These are phyloP conservation scores for Rhea pennata DNA, from an alignment of 2,113 vertebrate species.

Conservation along the genomic window DNA sequence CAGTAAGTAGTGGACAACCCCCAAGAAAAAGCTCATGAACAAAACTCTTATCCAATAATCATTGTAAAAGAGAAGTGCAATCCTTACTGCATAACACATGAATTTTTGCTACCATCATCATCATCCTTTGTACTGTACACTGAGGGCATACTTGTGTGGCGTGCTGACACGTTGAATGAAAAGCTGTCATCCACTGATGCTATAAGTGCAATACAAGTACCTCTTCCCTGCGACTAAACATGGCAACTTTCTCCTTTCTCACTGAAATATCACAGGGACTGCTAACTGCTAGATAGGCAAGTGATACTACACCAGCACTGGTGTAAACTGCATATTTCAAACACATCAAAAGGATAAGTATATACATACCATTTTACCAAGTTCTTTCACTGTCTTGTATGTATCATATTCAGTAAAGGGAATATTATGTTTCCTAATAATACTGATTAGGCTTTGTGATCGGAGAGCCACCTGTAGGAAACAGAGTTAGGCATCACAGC, in stretches of 20 bases:
- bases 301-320: background rate
- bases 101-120: background rate
- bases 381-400: constrained; percentile 76
- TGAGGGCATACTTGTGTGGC: background rate
- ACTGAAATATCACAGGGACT: background rate
- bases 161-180: background rate
- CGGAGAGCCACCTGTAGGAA: constrained; percentile 77
- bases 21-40: background rate
- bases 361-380: constrained; percentile 77
- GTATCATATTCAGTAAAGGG: constrained; percentile 55
- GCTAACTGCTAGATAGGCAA: background rate
- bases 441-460: constrained; percentile 79
- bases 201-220: background rate
- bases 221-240: background rate
- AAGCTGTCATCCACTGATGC: background rate
- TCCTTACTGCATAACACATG: background rate
- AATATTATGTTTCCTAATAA: constrained; percentile 70
- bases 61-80: background rate
- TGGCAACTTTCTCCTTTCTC: background rate
- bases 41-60: background rate
- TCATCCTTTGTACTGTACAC: background rate
- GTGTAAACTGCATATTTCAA: background rate
- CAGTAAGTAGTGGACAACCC: background rate
- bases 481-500: background rate
- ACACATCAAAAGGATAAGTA: background rate